A percentile compares a stretch with the other conserved stretches of the same genome.
Conservation (phyloP, 2,113 vertebrate genomes). For the Terrapene triunguis region DNA sequence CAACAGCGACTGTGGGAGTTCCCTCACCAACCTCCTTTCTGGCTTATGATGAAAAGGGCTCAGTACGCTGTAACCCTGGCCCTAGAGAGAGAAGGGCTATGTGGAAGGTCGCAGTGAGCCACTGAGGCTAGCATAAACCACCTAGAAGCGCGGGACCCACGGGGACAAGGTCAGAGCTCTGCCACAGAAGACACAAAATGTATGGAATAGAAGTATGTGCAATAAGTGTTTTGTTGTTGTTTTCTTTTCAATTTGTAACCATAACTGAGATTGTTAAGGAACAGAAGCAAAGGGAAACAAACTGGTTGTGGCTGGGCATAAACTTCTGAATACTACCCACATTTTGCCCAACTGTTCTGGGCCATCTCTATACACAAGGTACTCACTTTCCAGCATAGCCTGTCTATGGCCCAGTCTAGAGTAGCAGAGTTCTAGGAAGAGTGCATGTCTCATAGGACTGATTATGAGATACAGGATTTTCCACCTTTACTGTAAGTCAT, state of each 20-base stretch:
- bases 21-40: too few species aligned
- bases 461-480: not conserved
- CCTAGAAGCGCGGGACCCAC: too few species aligned
- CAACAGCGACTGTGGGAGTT: too few species aligned
- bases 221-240: not conserved
- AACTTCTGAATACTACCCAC: not conserved
- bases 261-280: not conserved
- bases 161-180: too few species aligned
- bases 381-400: not conserved
- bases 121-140: too few species aligned
- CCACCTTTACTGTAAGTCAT: not conserved
- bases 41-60: too few species aligned
- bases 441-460: not conserved
- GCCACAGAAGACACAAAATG: not conserved
- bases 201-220: not conserved
- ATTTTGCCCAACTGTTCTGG: not conserved
- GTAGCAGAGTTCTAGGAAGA: not conserved
- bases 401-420: not conserved
- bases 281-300: not conserved
- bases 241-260: not conserved
- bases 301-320: not conserved
- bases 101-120: too few species aligned
- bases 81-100: too few species aligned
- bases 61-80: too few species aligned
- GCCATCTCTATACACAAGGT: not conserved